A percentile compares a stretch with the other conserved stretches of the same genome.
phyloP scores from a whole-genome alignment of 1,140 invertebrate species.

The Oedothorax gibbosus region DNA sequence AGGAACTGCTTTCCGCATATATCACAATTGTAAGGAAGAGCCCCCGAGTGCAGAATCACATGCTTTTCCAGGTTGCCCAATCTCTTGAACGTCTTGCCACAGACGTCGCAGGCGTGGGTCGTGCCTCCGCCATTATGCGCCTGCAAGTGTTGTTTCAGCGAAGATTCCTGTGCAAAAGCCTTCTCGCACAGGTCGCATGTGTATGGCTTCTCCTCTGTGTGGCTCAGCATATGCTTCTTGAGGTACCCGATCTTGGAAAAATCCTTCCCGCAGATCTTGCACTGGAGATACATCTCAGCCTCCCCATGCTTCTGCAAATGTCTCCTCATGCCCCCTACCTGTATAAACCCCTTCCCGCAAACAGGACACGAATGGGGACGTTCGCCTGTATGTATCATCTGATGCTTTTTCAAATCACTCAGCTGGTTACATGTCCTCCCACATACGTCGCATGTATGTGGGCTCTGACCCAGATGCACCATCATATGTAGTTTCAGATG shows the following conservation, averaged over 20 bases:
- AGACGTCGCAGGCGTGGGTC: constrained; percentile 78
- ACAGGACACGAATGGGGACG: constrained; percentile 58
- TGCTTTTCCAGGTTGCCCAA: constrained; percentile 66
- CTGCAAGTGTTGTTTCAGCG: constrained; percentile 82
- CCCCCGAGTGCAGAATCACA: constrained; percentile 82
- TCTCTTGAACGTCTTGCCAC: constrained; percentile 71
- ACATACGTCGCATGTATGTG: constrained; percentile 51
- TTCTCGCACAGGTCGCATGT: constrained; percentile 71
- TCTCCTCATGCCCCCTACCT: constrained; percentile 47
- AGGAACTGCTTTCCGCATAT: constrained; percentile 87
- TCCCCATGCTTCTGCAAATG: constrained; percentile 56
- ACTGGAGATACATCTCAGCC: constrained; percentile 68
- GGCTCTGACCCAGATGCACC: constrained; percentile 57
- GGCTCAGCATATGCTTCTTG: constrained; percentile 79
- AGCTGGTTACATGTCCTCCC: constrained; percentile 53
- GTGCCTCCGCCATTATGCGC: constrained; percentile 81
- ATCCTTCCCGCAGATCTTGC: constrained; percentile 72
- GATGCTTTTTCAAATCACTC: constrained; percentile 64
- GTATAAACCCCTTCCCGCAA: constrained; percentile 54
- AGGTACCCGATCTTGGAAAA: constrained; percentile 71
- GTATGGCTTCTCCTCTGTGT: constrained; percentile 78
- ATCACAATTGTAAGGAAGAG: constrained; percentile 81
- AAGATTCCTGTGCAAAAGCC: constrained; percentile 71
- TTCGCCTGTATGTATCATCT: constrained; percentile 64
- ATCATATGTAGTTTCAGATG: constrained; percentile 58